Evolutionary conservation across 2,888 invertebrate species (phyloP).

Genomic region (Machimus atricapillus): DNA sequence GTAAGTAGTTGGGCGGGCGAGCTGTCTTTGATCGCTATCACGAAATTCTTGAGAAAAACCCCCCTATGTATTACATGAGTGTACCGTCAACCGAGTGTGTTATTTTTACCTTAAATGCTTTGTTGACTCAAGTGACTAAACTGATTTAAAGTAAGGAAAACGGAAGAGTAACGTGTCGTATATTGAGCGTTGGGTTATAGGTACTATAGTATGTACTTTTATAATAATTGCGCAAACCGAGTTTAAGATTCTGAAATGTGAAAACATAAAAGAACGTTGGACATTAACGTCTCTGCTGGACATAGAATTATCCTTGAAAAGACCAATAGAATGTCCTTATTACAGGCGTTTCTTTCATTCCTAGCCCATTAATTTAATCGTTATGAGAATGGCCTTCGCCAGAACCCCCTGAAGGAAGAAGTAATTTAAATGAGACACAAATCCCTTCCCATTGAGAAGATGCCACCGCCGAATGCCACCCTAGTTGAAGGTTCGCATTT

Average conservation of each 20-base stretch:
- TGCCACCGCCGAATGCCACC: slow-evolving; percentile 19
- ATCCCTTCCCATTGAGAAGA: background rate
- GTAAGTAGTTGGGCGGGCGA: slow-evolving; percentile 24
- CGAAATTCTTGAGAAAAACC: background rate
- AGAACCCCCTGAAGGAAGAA: background rate
- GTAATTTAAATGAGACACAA: background rate
- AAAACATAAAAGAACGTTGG: background rate
- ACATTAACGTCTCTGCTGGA: background rate
- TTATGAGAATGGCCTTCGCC: slow-evolving; percentile 3
- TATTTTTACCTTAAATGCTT: background rate
- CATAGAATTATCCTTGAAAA: background rate
- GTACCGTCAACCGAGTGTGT: background rate
- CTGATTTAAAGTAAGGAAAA: background rate
- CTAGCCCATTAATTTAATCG: slow-evolving; percentile 8
- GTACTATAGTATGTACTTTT: background rate
- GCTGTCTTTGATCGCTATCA: background rate
- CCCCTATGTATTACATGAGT: background rate
- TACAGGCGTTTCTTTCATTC: background rate
- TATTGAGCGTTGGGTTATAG: background rate
- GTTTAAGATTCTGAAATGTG: background rate
- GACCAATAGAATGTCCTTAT: background rate
- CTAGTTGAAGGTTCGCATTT: slow-evolving; percentile 4
- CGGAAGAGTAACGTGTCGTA: background rate
- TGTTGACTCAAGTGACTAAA: background rate
- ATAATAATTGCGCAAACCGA: background rate